These are phyloP conservation scores for Nephila pilipes DNA, from an alignment of 1,140 invertebrate species.

Conservation along the genomic window DNA sequence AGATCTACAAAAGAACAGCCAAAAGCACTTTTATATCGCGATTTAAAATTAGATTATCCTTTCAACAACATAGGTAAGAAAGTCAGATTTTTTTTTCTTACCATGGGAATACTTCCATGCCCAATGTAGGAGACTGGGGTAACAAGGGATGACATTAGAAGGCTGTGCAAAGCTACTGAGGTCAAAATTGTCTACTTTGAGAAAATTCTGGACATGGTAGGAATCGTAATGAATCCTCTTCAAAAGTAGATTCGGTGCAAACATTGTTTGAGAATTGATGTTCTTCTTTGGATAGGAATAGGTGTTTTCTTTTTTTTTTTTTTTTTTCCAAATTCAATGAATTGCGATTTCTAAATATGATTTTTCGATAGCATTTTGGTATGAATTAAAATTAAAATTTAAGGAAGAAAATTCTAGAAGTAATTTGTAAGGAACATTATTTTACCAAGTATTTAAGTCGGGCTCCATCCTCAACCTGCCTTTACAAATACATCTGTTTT, in stretches of 20 bases:
- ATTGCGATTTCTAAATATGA: no score
- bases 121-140: not conserved
- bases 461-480: no score
- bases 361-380: no score
- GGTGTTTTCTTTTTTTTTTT: no score
- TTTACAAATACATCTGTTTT: no score
- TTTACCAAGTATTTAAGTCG: no score
- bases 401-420: no score
- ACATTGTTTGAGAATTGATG: not conserved
- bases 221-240: not conserved
- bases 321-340: no score
- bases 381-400: no score
- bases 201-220: not conserved
- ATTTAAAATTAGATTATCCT: slow-evolving; percentile 39
- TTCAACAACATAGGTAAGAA: slow-evolving; percentile 26
- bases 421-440: no score
- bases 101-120: not conserved
- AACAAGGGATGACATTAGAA: slow-evolving; percentile 20
- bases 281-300: no score
- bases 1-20: not conserved
- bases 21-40: slow-evolving; percentile 19
- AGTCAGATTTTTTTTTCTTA: not conserved
- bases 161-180: not conserved
- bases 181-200: slow-evolving; percentile 36
- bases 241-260: not conserved